A percentile compares a stretch with the other conserved stretches of the same genome.
phyloP scores from a whole-genome alignment of 2,113 vertebrate genomes.

The Microcebus ravelobensis region DNA sequence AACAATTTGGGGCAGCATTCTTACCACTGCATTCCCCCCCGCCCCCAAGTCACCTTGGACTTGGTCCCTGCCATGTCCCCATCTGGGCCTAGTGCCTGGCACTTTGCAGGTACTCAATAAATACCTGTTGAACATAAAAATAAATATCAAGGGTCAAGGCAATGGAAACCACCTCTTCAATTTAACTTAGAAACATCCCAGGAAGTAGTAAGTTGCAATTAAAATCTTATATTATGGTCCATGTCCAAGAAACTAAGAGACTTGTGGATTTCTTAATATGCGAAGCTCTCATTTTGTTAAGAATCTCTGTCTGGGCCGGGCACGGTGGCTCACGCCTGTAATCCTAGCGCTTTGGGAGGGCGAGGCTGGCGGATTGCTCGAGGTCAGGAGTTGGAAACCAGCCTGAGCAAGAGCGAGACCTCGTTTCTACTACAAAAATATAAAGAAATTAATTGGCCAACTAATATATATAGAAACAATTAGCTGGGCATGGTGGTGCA shows the following conservation, averaged over 20 bases:
- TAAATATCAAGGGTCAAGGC: not conserved
- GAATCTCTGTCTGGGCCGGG: not conserved
- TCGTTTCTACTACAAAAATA: too few species aligned
- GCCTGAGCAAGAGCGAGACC: too few species aligned
- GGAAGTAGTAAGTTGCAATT: not conserved
- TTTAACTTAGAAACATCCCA: not conserved
- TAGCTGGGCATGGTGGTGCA: too few species aligned
- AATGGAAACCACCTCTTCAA: not conserved
- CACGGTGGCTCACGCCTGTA: too few species aligned
- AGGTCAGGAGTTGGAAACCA: too few species aligned
- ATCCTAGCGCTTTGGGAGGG: too few species aligned
- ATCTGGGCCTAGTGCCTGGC: not conserved
- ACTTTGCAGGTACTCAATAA: not conserved
- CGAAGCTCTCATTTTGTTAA: not conserved
- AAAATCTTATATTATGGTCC: not conserved
- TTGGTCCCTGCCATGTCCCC: not conserved
- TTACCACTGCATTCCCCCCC: accelerated
- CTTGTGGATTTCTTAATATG: not conserved
- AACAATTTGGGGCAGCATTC: not conserved
- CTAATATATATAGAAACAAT: too few species aligned
- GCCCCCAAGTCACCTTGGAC: not conserved
- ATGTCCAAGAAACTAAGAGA: not conserved
- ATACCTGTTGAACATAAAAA: not conserved
- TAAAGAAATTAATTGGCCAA: too few species aligned
- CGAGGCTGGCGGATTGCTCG: too few species aligned